Conservation (phyloP, 2,797 vertebrate genomes). For the Crypturellus tataupa region DNA sequence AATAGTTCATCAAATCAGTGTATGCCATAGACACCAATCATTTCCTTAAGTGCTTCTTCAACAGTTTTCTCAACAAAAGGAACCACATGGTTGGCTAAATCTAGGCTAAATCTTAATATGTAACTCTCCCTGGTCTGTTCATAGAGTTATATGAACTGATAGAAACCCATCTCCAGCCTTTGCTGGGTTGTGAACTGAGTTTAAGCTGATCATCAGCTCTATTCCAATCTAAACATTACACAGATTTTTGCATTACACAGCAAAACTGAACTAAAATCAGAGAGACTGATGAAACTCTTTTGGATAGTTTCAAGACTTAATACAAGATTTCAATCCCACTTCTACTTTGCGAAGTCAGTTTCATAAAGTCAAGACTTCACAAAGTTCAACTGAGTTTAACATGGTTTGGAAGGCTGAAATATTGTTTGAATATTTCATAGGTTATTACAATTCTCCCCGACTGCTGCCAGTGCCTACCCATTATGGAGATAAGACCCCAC, state of each 20-base stretch:
- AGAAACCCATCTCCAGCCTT: not conserved
- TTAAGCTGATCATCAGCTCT: not conserved
- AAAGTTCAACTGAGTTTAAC: not conserved
- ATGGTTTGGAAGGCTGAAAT: not conserved
- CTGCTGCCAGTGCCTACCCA: not conserved
- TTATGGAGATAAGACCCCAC: not conserved
- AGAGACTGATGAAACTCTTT: not conserved
- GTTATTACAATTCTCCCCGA: not conserved
- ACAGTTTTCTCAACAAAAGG: not conserved
- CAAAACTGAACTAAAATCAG: not conserved
- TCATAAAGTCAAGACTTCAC: not conserved
- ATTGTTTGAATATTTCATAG: slow-evolving; percentile 37
- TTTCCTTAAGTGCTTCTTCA: not conserved
- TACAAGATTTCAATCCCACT: not conserved
- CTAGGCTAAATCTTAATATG: not conserved
- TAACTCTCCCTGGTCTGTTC: too few species aligned
- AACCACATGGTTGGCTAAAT: not conserved
- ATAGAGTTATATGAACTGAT: accelerated
- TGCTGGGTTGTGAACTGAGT: not conserved
- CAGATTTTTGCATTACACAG: not conserved
- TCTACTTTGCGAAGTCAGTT: not conserved
- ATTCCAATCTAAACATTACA: not conserved
- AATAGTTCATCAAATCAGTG: not conserved
- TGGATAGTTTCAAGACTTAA: not conserved
- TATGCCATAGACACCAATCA: not conserved